Base-by-base conservation (phyloP, 2,888 invertebrate species). In the Leptogaster cylindrica region DNA sequence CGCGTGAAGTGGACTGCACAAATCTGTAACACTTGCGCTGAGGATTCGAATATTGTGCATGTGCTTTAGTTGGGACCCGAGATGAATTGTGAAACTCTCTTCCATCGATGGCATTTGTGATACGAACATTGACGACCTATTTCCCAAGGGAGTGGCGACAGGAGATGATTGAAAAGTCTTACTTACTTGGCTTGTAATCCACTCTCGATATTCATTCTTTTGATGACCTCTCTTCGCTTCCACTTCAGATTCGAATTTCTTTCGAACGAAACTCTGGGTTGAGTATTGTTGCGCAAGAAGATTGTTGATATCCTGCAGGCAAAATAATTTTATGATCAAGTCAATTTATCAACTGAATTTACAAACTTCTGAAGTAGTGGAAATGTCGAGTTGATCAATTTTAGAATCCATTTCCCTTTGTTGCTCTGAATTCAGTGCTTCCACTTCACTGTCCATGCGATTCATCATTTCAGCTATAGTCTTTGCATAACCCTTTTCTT, bases 41-140 rank as follows among this genome's bases (percentile, higher is more conserved):
- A 97, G 84, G 70, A 99, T 89, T 65, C 98, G 86, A 70, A 98
- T 91, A 81, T 99, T 99, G 81, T 99, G 97, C 86, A 96, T 98
- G 77, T 97, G 97, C 81, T 99, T 99, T 79, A 98, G 86, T 82
- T 99, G 99, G 3, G 97, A 95, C 55, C 98, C 97, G 71, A 97
- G 85, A 83, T 97, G 96, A 76, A 98, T 97, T 16, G 97, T 98
- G 80, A 97, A 98, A 81, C 95, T 96, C 83, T 97, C 97, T 82
- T 97, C 96, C 75, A 94, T 80, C 2, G 80, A 81, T 1, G 81
- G 81, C 68, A 78, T 79, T 68, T 80, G 81, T 1, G 81, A 78
- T 8, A 81, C 74, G 64, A 81, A 81, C 81, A 81, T 81, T 5
- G 81, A 81, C 2, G 81, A 81, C 6, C 80, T 77, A 72, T 79